Conservation (phyloP, 2,888 invertebrate species). For the Orchesellides sinensis region DNA sequence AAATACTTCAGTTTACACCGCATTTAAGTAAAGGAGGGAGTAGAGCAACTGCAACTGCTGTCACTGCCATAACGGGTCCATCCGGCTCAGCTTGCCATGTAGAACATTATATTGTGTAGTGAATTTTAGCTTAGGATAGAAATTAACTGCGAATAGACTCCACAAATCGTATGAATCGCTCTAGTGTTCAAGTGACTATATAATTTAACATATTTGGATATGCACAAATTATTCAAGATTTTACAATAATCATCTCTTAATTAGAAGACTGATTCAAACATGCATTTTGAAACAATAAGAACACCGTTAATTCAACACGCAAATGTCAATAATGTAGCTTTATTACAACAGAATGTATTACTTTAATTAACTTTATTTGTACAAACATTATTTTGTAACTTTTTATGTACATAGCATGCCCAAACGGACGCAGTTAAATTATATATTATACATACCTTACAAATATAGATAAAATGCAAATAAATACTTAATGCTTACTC, state of each 20-base stretch:
- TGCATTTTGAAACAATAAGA: conserved; percentile 28
- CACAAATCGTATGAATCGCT: too few relatives aligned
- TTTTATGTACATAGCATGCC: conserved; percentile 36
- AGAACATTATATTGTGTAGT: conserved; percentile 67
- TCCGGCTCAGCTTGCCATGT: conserved; percentile 52
- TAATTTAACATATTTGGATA: too few relatives aligned
- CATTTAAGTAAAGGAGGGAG: conserved; percentile 38
- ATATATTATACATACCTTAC: neutral
- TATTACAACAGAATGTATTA: neutral
- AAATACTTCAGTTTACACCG: conserved; percentile 79
- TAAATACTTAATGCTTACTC: neutral
- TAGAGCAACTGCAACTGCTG: conserved; percentile 21
- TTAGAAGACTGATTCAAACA: conserved; percentile 43
- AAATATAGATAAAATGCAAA: neutral
- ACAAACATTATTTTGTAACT: conserved; percentile 36
- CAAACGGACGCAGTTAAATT: conserved; percentile 13
- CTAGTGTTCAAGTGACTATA: conserved; percentile 27
- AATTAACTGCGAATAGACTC: too few relatives aligned
- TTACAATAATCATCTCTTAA: too few relatives aligned
- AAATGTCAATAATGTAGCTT: too few relatives aligned
- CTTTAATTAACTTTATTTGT: conserved; percentile 1
- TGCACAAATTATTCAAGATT: too few relatives aligned
- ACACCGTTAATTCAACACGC: neutral
- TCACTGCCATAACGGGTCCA: conserved; percentile 38
- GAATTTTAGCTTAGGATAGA: too few relatives aligned